Evolutionary conservation across 2,113 vertebrate genomes (phyloP), one percentile per base, ranked within the genome.

Genomic region (Orycteropus afer): DNA sequence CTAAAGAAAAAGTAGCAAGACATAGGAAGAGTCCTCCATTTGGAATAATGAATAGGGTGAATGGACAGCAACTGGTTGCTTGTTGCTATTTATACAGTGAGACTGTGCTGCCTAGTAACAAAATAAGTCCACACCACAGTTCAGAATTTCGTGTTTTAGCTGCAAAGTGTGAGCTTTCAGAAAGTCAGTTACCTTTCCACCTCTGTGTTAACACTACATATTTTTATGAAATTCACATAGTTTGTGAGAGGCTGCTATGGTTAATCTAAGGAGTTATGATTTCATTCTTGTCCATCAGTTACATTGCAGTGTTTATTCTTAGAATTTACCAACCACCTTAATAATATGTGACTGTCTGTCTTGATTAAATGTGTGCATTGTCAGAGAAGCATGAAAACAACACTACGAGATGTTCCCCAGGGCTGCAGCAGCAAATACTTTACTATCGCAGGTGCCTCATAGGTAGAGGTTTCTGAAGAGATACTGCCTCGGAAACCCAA

Each of bases 381-480:
- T 89, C 67, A 85, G 90, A 97, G 87, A 97, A 97, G 67, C 82
- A 95, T 71, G 73, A 95, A 73, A n/a, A 83, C 47, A 93, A 95
- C 73, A 91, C 84, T 89, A 93, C 89, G 37, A 94, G 27, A 86
- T 94, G 77, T 55, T n/a, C n/a, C 37, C 63, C 73, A 90, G 90
- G 96, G 95, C 96, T 97, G 95, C 97, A 96, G 61, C 90, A 96
- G 95, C 90, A 90, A 87, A 73, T 73, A 86, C 65, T 92, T 86
- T 59, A 95, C 92, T 97, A 42, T 59, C 97, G 97, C 97, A 98
- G 79, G 97, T 98, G 98, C 98, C 98, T 98, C 98, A 98, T 22
- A 96, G 95, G 90, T 91, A 95, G 94, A 96, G 92, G 90, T 95
- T 98, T 95, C 95, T 88, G 91, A 94, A 95, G 92, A 98, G 81